A percentile compares a stretch with the other conserved stretches of the same genome.
Evolutionary conservation across 2,113 vertebrate species (phyloP).

Genomic region (Nothocercus nigrocapillus): DNA sequence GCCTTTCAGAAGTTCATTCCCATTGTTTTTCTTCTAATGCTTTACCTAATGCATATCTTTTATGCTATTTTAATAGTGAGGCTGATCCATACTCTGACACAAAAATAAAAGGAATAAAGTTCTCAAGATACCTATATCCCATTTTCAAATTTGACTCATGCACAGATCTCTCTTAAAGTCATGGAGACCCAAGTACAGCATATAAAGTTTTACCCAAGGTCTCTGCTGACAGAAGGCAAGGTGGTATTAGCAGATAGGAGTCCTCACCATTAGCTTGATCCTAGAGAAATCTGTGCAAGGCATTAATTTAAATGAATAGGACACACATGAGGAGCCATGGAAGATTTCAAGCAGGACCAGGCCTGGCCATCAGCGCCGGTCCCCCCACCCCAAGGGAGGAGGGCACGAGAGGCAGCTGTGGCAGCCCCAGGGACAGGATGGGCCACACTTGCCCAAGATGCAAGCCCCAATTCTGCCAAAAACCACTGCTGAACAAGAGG

Average conservation of each 20-base stretch:
- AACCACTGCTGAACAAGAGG: background rate
- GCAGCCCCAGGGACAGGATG: background rate
- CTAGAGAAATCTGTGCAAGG: background rate
- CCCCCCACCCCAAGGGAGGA: background rate
- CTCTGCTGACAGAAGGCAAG: background rate
- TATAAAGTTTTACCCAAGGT: background rate
- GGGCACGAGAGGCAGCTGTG: accelerated
- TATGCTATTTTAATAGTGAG: constrained; percentile 50
- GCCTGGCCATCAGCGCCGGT: background rate
- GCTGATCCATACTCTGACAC: background rate
- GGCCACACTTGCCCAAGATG: background rate
- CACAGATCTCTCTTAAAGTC: constrained; percentile 23
- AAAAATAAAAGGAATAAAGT: constrained; percentile 49
- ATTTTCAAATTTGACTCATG: constrained; percentile 19
- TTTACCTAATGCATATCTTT: constrained; percentile 29
- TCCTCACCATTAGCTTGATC: background rate
- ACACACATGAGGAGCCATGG: accelerated
- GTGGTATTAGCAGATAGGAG: background rate
- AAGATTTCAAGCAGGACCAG: background rate
- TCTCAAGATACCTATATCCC: constrained; percentile 4
- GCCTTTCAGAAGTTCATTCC: constrained; percentile 44
- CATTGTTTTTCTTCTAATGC: constrained; percentile 55
- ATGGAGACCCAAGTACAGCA: background rate
- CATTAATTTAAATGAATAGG: background rate
- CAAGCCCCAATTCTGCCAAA: background rate